Evolutionary conservation across 2,797 vertebrate genomes (phyloP), one percentile per base, ranked within the genome.

Genomic region (Tangara arthus): DNA sequence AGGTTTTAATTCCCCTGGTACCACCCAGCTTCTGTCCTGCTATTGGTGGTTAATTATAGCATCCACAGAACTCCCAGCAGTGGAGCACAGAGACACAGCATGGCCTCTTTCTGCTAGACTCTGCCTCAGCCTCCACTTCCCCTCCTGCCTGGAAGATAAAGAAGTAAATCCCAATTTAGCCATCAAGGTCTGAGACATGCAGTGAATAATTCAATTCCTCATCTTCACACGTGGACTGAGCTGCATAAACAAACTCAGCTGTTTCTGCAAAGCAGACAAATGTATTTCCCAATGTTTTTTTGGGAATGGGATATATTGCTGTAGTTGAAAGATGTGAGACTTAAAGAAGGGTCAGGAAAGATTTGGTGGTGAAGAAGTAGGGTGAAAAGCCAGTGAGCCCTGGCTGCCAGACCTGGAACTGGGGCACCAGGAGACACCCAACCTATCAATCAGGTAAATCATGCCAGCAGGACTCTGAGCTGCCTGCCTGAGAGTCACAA

Each of bases 191-290:
- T 96, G 95, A 97, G 86, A 97, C 94, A 84, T 37, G 8, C 24
- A 69, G 95, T 96, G 96, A 97, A 97, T 97, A 97, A 97, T 97
- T 97, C 92, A 93, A 52, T 95, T 97, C 89, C 79, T 95, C 91
- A 55, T 94, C 83, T 95, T 96, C 83, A 76, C 72, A 96, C 87
- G 28, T 70, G 41, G 77, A 59, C 91, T 95, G 87, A 85, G 92
- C 95, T 92, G 87, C 85, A 80, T 66, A 96, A 97, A 95, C 91
- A 96, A 95, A 90, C 66, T 93, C 87, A 85, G 66, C 23, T 71
- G 93, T 68, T 91, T 92, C 87, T 93, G 71, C 55, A 77, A 89
- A 95, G 70, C 0, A 1, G 81, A 87, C 10, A 46, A 85, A 95
- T 71, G 28, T 21, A 46, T 65, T 90, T 93, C 59, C 49, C 1